These are phyloP conservation scores for Labeo calbasu DNA, from an alignment of 2,797 vertebrate genomes.

Conservation along the genomic window DNA sequence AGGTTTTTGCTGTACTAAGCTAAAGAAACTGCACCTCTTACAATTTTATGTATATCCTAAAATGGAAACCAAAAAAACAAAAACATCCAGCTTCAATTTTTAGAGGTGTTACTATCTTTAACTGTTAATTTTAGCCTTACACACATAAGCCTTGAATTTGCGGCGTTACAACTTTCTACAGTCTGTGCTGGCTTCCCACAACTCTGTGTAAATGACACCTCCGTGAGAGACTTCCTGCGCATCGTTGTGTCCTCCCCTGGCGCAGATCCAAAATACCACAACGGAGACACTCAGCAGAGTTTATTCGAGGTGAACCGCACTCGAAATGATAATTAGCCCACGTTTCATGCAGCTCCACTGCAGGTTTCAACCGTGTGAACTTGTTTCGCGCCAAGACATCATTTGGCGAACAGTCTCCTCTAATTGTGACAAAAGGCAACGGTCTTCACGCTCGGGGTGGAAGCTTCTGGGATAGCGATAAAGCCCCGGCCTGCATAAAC, in stretches of 20 bases:
- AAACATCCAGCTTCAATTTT: not conserved
- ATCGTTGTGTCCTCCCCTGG: constrained; percentile 22
- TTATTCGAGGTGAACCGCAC: constrained; percentile 29
- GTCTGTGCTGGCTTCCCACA: constrained; percentile 37
- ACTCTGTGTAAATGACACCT: constrained; percentile 59
- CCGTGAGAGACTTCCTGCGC: constrained; percentile 42
- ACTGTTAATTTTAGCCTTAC: constrained; percentile 27
- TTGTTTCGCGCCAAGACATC: not conserved
- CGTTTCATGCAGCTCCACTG: not conserved
- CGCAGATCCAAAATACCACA: constrained; percentile 33
- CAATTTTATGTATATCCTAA: not conserved
- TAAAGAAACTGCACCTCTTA: not conserved
- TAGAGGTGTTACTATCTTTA: constrained; percentile 12
- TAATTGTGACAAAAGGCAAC: constrained; percentile 56
- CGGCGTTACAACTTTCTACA: constrained; percentile 53
- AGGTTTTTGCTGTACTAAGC: not conserved
- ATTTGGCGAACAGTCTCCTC: constrained; percentile 51
- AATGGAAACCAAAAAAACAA: not conserved
- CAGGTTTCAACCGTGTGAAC: not conserved
- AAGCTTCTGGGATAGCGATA: constrained; percentile 38
- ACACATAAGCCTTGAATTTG: constrained; percentile 24
- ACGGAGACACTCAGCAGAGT: constrained; percentile 19
- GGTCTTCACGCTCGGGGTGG: constrained; percentile 52
- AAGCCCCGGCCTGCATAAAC: constrained; percentile 44
- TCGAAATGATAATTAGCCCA: constrained; percentile 16